A percentile compares a stretch with the other conserved stretches of the same genome.
These are phyloP conservation scores for Promerops cafer DNA, from an alignment of 2,113 vertebrate species.

Conservation along the genomic window DNA sequence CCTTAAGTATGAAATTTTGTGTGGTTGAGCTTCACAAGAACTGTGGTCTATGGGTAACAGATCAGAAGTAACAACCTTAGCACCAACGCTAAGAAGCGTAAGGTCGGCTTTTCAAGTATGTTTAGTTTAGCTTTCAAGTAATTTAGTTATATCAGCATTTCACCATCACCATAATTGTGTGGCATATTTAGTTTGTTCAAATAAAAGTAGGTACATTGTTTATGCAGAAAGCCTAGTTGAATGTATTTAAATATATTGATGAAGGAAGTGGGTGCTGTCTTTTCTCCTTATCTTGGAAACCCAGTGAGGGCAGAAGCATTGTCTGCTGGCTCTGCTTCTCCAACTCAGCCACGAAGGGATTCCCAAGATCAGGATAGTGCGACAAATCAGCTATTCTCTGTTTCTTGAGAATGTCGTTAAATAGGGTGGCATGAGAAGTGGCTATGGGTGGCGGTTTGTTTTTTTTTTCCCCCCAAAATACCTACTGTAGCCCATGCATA, in stretches of 20 bases:
- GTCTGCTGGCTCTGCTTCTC: neutral
- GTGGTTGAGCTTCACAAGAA: neutral
- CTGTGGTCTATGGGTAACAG: neutral
- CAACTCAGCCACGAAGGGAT: rapidly evolving
- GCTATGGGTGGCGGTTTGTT: neutral
- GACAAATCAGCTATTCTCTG: neutral
- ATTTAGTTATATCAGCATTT: neutral
- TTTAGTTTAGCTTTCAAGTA: neutral
- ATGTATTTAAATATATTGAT: neutral
- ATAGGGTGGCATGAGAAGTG: neutral
- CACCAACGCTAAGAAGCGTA: neutral
- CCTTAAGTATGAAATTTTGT: neutral
- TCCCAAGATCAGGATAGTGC: neutral
- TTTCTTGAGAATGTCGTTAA: neutral
- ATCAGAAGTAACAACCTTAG: neutral
- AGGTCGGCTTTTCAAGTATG: neutral
- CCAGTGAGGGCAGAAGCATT: rapidly evolving
- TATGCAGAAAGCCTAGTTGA: neutral
- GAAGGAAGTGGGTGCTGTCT: rapidly evolving
- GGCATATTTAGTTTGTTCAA: neutral
- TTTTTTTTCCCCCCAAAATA: neutral
- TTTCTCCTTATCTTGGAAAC: neutral
- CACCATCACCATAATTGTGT: neutral
- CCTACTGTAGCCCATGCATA: neutral
- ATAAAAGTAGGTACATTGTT: neutral